Evolutionary conservation across 2,113 vertebrate genomes (phyloP), one percentile per base, ranked within the genome.

Genomic region (Trachemys scripta): DNA sequence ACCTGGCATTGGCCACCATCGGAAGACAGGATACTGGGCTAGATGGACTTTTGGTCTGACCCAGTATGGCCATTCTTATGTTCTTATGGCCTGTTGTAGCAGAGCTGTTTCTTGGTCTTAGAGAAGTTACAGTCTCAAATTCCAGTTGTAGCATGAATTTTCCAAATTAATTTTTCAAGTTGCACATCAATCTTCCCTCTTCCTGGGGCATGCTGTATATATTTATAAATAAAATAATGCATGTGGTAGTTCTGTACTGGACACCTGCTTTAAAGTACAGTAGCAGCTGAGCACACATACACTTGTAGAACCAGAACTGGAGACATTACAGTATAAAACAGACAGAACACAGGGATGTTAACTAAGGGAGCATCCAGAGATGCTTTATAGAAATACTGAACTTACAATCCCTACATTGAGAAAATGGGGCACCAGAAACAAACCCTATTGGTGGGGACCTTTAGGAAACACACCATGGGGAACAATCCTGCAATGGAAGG

Each of bases 111-210:
- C 69, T 87, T 65, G 45, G 89, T 56, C 76, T 91, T 75, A 1
- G 0, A 22, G 84, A 78, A 94, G 90, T 79, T 57, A 51, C 24
- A 49, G 85, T 82, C 57, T 84, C 45, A 59, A 89, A 38, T 29
- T 57, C n/a, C 76, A 78, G 56, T 81, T 72, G 22, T 82, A 24
- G 35, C 76, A 87, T 79, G 50, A 89, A 84, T 91, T 96, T 94
- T 84, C 78, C 80, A 87, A 92, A 96, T 47, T 88, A 62, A 50
- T 90, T 76, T 22, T 65, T 86, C 10, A 2, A 19, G 76, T 14
- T 94, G 93, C 54, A 85, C 81, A 91, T 86, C 96, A 95, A 89
- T 93, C 65, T 91, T 76, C 79, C 65, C 27, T 47, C 72, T 88
- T 89, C 47, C 81, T 90, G n/a, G 69, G 81, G 47, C 56, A 35